Base-by-base conservation (phyloP, 1,140 invertebrate species). In the Drosophila nebulosa region DNA sequence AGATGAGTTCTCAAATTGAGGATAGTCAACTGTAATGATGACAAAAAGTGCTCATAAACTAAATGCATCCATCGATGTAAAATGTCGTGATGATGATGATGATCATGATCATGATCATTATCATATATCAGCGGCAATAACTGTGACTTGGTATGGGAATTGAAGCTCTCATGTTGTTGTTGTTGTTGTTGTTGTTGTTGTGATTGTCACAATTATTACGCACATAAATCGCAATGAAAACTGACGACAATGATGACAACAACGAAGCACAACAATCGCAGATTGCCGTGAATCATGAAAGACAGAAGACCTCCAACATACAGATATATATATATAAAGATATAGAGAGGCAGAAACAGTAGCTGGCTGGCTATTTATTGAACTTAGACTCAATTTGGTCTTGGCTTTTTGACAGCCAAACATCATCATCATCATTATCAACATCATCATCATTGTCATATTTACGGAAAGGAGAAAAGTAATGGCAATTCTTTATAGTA, bases 121-220 rank as follows among this genome's bases (percentile, higher is more conserved):
- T 63, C 64, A 67, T 66, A 63, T 76, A 73, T 78, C 70, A 78
- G 64, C 69, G 57, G 35, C 36, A 39, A 16, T 14, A 62, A 52
- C 39, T 21, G 36, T 14, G 36, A 14, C 36, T 39, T 14, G 32
- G 1, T 2, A n/a, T 35, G 36, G 58, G n/a, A 62, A 36, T 63
- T 22, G 58, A 63, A 63, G 18, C 50, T 24, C 16, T 16, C 14
- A 16, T 42, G 39, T 10, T 36, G 39, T 42, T 16, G 39, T 42
- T 42, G 39, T 10, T 36, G 39, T 66, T 59, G 55, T 57, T 74
- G 51, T 57, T 74, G 56, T 85, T 76, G 74, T 68, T 70, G 70
- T 79, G 78, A 86, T 89, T 89, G 86, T 89, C 86, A 86, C 86
- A 89, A 83, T 89, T 89, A 90, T 89, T 90, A 90, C 86, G 86